Evolutionary conservation across 2,113 vertebrate species (phyloP), one percentile per base, ranked within the genome.

Genomic region (Falco punctatus): DNA sequence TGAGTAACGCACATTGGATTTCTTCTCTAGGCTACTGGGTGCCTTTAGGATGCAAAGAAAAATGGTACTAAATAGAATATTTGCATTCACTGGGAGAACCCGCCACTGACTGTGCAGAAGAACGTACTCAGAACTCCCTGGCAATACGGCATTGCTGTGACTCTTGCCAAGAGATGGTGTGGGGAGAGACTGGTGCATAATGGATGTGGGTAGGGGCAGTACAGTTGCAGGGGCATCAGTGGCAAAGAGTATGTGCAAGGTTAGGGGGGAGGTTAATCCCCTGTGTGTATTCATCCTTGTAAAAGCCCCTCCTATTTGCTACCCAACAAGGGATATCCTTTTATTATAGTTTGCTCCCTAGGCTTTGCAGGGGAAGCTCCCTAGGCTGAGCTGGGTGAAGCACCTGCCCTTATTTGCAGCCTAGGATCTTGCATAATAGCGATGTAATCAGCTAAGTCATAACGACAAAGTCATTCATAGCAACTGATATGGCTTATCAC

Each of bases 11-110:
- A 58, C 48, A 61, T 11, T 71, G 44, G 55, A 81, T 95, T 96
- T 81, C 93, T 87, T 83, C 94, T 94, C 17, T 66, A 44, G 80
- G 82, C 61, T 86, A n/a, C 80, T 89, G 44, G 81, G 42, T 88
- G 57, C 62, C 57, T 92, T 90, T 75, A 86, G 48, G 44, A 85
- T 64, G n/a, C 30, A 48, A 79, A 85, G 77, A 62, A 85, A 92
- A 89, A 70, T 27, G 32, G 10, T 81, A n/a, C 52, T 85, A 46
- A 86, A 94, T 94, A 69, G 75, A 91, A 42, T 84, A 72, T 40
- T 44, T 92, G 44, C 13, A 2, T 79, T 92, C 75, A 18, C 22
- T 55, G 69, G 81, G 44, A 79, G 69, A 72, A 71, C 18, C 8
- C 11, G 33, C 7, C 3, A 22, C 2, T 79, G 71, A 46, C 62